These are phyloP conservation scores for Minunthozetes semirufus DNA, from an alignment of 2,888 invertebrate species.

Conservation along the genomic window DNA sequence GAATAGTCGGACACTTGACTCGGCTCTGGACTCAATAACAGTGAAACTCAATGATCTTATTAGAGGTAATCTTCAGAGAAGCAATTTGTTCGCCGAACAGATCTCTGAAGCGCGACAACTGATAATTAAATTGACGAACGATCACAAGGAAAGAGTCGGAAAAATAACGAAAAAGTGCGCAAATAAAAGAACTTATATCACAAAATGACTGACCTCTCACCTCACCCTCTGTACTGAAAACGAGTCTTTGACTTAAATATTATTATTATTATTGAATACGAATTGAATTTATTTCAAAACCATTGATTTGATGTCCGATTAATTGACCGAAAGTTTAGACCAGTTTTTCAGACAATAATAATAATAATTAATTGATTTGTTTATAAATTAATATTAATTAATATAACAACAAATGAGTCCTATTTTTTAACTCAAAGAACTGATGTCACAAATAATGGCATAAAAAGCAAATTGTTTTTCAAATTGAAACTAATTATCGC, in stretches of 20 bases:
- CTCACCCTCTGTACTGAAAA: not conserved
- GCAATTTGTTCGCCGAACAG: constrained; percentile 84
- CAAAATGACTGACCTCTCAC: constrained; percentile 10
- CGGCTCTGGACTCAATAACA: not conserved
- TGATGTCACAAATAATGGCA: constrained; percentile 1
- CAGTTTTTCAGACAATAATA: not conserved
- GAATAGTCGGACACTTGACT: not conserved
- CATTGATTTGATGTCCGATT: not conserved
- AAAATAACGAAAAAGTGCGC: constrained; percentile 35
- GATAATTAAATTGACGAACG: constrained; percentile 63
- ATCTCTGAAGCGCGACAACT: constrained; percentile 78
- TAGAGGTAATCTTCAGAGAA: constrained; percentile 79
- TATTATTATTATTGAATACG: too few species aligned
- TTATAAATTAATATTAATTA: not conserved
- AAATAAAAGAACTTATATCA: constrained; percentile 20
- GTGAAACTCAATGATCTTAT: constrained; percentile 37
- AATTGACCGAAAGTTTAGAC: not conserved
- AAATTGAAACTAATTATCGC: not conserved
- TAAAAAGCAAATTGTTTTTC: constrained; percentile 8
- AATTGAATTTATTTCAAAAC: too few species aligned
- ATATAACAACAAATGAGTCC: constrained; percentile 1
- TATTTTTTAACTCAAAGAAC: not conserved
- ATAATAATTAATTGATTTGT: not conserved
- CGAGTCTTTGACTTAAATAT: not conserved
- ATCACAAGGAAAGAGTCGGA: constrained; percentile 38